Conservation (phyloP, 2,113 vertebrate species). For the Petromus typicus region DNA sequence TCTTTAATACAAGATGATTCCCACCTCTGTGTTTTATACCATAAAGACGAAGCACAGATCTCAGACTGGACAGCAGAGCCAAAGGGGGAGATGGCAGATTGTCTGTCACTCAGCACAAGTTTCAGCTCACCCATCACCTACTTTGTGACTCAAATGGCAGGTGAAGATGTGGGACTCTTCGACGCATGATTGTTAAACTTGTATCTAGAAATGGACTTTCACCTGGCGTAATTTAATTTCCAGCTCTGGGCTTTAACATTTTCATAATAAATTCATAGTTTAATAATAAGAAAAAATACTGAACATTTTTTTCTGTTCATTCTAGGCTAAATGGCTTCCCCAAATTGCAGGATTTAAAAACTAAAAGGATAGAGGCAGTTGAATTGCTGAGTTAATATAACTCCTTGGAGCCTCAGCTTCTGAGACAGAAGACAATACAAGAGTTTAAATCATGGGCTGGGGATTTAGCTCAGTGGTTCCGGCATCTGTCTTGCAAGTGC, state of each 20-base stretch:
- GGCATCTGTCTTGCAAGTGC: no score
- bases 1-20: no score
- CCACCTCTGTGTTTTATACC: no score
- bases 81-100: no score
- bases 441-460: slow-evolving; percentile 47
- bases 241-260: slow-evolving; percentile 1
- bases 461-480: no score
- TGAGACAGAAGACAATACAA: slow-evolving; percentile 46
- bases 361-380: slow-evolving; percentile 52
- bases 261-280: slow-evolving; percentile 41
- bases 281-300: slow-evolving; percentile 20
- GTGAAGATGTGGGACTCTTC: not conserved
- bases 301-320: slow-evolving; percentile 37
- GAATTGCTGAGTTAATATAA: slow-evolving; percentile 61
- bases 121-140: no score
- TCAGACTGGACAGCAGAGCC: no score
- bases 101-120: no score
- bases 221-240: slow-evolving; percentile 37
- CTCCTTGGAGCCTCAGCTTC: not conserved
- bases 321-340: slow-evolving; percentile 7
- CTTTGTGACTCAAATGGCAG: no score
- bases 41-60: no score
- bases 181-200: not conserved
- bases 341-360: not conserved
- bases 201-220: slow-evolving; percentile 12